Evolutionary conservation across 1,140 invertebrate genomes (phyloP).

Genomic region (Adelges cooleyi): DNA sequence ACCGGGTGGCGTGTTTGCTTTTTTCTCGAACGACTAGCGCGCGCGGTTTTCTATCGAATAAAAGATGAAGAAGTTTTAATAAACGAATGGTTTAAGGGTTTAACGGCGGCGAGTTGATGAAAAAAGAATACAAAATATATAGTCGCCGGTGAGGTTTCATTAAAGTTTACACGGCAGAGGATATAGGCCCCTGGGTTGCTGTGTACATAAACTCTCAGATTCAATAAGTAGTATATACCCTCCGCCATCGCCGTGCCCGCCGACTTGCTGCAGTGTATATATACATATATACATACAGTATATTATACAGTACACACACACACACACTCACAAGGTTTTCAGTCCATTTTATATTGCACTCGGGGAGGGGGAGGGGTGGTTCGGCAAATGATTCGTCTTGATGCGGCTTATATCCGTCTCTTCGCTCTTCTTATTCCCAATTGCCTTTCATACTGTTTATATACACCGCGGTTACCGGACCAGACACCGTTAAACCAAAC

Average conservation of each 20-base stretch:
- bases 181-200: slow-evolving; percentile 4
- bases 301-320: background rate
- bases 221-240: slow-evolving; percentile 29
- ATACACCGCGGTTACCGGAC: slow-evolving; percentile 11
- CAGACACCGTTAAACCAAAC: slow-evolving; percentile 24
- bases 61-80: slow-evolving; percentile 40
- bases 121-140: slow-evolving; percentile 30
- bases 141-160: slow-evolving; percentile 20
- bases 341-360: slow-evolving; percentile 22
- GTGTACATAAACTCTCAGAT: slow-evolving; percentile 20
- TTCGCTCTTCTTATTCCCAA: background rate
- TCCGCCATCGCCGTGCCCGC: background rate
- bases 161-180: slow-evolving; percentile 27
- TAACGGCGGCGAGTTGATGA: slow-evolving; percentile 31
- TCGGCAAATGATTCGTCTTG: slow-evolving; percentile 20
- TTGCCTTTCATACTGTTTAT: too few species aligned
- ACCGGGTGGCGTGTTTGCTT: slow-evolving; percentile 35
- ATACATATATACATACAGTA: background rate
- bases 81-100: slow-evolving; percentile 37
- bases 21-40: slow-evolving; percentile 36
- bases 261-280: background rate
- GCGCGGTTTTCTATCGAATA: slow-evolving; percentile 39
- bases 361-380: background rate
- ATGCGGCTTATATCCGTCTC: background rate
- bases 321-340: slow-evolving; percentile 4